Conservation (phyloP, 2,797 vertebrate species). For the Myotis myotis region DNA sequence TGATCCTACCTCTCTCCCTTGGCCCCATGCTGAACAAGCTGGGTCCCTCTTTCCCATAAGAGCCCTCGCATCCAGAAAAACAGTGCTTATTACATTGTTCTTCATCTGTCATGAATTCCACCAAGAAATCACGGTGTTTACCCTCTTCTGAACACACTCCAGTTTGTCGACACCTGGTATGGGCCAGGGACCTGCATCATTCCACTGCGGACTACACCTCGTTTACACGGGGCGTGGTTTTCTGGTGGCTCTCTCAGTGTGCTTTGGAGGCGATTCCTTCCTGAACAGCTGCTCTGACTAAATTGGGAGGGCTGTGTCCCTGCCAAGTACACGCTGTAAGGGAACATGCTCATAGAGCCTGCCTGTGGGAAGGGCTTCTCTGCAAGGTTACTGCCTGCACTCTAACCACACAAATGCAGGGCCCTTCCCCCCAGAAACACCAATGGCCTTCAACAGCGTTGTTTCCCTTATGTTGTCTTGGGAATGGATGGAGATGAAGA, state of each 20-base stretch:
- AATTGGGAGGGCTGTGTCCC: constrained; percentile 59
- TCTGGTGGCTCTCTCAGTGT: constrained; percentile 33
- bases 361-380: constrained; percentile 44
- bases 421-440: background rate
- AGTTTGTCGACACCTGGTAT: background rate
- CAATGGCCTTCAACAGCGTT: background rate
- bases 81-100: background rate
- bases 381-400: constrained; percentile 5
- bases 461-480: background rate
- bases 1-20: background rate
- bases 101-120: background rate
- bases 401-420: background rate
- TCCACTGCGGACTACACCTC: background rate
- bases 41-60: background rate
- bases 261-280: constrained; percentile 69
- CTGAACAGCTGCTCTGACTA: constrained; percentile 77
- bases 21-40: background rate
- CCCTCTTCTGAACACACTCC: background rate
- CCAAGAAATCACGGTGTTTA: background rate
- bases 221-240: constrained; percentile 6
- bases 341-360: constrained; percentile 58
- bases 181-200: background rate
- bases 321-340: constrained; percentile 75
- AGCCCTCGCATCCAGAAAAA: background rate
- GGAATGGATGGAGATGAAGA: background rate